A percentile compares a stretch with the other conserved stretches of the same genome.
Conservation (phyloP, 1,140 invertebrate genomes). For the Yoshiicerus persimilis region DNA sequence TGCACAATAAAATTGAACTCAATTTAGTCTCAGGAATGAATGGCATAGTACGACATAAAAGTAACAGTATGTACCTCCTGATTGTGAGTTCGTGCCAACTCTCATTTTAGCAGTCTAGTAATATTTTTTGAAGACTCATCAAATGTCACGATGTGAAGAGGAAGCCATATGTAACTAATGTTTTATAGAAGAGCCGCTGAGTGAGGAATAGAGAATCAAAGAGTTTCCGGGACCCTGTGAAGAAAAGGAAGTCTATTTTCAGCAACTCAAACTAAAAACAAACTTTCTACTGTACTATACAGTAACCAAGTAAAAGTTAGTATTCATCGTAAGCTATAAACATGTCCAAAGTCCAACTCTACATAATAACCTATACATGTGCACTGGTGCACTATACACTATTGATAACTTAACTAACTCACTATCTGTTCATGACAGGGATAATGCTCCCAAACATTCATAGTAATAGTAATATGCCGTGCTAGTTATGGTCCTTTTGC, state of each 20-base stretch:
- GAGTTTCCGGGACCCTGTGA: background rate
- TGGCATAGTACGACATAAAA: too few species aligned
- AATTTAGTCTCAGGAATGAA: too few species aligned
- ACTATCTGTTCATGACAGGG: background rate
- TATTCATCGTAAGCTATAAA: background rate
- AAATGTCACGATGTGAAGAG: slow-evolving; percentile 8
- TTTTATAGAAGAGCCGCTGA: background rate
- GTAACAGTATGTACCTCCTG: background rate
- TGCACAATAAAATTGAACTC: background rate
- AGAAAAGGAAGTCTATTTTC: background rate
- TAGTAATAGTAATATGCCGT: too few species aligned
- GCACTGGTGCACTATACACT: background rate
- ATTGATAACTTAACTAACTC: background rate
- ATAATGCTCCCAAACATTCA: too few species aligned
- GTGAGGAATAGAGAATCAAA: background rate
- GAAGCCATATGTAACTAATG: background rate
- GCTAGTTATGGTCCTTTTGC: too few species aligned
- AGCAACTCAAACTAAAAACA: background rate
- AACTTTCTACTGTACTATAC: background rate
- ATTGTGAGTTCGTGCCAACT: background rate
- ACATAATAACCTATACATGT: too few species aligned
- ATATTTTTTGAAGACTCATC: background rate
- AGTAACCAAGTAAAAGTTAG: background rate
- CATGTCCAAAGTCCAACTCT: background rate
- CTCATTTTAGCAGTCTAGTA: background rate